Conservation (phyloP, 1,140 invertebrate species). For the Lasioglossum baleicum region DNA sequence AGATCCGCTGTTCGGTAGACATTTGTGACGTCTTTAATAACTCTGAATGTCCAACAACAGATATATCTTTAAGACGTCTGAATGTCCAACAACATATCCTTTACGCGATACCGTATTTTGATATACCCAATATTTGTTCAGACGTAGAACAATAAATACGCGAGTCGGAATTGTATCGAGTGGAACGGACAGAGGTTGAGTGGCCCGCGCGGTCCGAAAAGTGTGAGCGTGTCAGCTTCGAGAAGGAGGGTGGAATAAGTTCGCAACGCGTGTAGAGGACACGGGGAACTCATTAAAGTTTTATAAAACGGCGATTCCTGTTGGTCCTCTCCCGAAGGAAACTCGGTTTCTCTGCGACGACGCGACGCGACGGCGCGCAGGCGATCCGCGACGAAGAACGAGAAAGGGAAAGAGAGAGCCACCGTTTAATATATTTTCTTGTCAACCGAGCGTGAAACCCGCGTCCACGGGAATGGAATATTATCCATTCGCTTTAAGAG, state of each 20-base stretch:
- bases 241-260: neutral
- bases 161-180: too few species aligned
- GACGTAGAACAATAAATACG: too few species aligned
- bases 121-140: too few species aligned
- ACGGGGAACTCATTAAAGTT: conserved; percentile 8
- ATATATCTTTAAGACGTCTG: too few species aligned
- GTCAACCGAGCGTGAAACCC: neutral
- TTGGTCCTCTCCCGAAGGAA: conserved; percentile 7
- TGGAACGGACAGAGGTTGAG: too few species aligned
- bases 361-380: neutral
- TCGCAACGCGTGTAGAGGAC: neutral
- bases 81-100: too few species aligned
- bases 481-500: neutral
- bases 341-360: neutral
- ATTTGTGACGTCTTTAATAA: too few species aligned
- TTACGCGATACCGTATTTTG: too few species aligned
- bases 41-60: too few species aligned
- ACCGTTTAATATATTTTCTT: neutral
- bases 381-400: neutral
- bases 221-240: neutral
- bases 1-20: too few species aligned
- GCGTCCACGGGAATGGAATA: neutral
- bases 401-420: too few species aligned
- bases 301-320: conserved; percentile 16
- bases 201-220: too few species aligned